Evolutionary conservation across 2,888 invertebrate genomes (phyloP).

Genomic region (Watsonalla binaria): DNA sequence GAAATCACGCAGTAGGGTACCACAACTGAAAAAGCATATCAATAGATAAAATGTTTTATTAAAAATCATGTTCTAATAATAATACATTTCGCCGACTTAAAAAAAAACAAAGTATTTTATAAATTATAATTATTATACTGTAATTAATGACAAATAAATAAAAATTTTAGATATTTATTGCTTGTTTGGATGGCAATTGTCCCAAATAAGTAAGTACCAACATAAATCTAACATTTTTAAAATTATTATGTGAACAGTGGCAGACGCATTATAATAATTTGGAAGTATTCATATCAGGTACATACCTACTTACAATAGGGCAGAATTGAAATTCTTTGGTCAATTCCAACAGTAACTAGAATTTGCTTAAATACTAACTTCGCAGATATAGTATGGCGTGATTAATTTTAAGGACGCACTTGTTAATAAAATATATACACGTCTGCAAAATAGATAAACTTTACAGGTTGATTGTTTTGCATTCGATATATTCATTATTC

Average conservation of each 20-base stretch:
- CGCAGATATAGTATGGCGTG: no score
- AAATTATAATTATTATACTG: conserved; percentile 37
- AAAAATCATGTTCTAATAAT: conserved; percentile 60
- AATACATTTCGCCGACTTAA: conserved; percentile 54
- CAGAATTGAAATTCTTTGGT: conserved; percentile 12
- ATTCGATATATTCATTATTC: no score
- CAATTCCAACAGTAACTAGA: background rate
- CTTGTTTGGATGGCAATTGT: conserved; percentile 5
- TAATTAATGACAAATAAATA: conserved; percentile 30
- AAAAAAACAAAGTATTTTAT: conserved; percentile 45
- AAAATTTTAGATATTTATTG: conserved; percentile 14
- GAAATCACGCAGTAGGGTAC: background rate
- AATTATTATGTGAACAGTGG: background rate
- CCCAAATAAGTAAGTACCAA: no score
- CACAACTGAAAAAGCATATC: conserved; percentile 10
- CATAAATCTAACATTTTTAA: no score
- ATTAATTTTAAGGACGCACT: no score
- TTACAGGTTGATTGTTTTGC: no score
- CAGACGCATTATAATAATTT: background rate
- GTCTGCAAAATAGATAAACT: no score
- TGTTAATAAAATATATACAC: no score
- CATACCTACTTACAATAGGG: background rate
- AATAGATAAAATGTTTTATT: conserved; percentile 56
- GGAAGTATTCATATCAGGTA: conserved; percentile 9
- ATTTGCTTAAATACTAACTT: no score